Conservation (phyloP, 2,888 invertebrate species). For the Parnassius smintheus region DNA sequence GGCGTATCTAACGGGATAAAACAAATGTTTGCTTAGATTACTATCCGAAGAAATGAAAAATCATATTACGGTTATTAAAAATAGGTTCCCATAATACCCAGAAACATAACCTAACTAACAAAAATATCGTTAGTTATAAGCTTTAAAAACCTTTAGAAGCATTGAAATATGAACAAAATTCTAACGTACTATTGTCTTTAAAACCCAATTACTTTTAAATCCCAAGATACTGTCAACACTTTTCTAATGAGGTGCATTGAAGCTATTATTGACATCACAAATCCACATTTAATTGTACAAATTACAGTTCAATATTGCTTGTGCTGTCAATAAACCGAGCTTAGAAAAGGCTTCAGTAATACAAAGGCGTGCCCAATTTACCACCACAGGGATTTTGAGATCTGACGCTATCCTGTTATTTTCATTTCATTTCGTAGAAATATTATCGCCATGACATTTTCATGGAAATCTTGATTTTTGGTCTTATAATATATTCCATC, state of each 20-base stretch:
- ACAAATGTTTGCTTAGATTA: too few relatives aligned
- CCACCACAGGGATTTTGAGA: constrained; percentile 69
- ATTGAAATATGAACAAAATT: constrained; percentile 13
- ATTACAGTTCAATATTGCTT: constrained; percentile 37
- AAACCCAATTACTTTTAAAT: constrained; percentile 26
- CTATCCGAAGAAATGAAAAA: too few relatives aligned
- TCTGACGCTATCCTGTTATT: constrained; percentile 73
- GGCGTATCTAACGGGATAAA: too few relatives aligned
- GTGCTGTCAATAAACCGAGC: constrained; percentile 32
- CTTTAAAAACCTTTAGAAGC: background rate
- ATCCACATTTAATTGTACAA: constrained; percentile 27
- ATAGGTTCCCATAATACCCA: too few relatives aligned
- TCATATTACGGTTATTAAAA: too few relatives aligned
- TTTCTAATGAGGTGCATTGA: constrained; percentile 23
- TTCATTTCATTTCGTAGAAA: constrained; percentile 51
- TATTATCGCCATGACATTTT: constrained; percentile 52
- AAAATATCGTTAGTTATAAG: background rate
- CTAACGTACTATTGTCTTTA: constrained; percentile 15
- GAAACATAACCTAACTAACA: too few relatives aligned
- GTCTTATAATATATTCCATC: background rate
- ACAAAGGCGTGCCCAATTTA: constrained; percentile 77
- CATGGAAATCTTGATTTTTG: background rate
- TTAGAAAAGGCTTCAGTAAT: constrained; percentile 71
- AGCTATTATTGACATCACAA: constrained; percentile 20
- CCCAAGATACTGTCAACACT: constrained; percentile 24